Base-by-base conservation (phyloP, 2,888 invertebrate genomes). In the Mantis religiosa region DNA sequence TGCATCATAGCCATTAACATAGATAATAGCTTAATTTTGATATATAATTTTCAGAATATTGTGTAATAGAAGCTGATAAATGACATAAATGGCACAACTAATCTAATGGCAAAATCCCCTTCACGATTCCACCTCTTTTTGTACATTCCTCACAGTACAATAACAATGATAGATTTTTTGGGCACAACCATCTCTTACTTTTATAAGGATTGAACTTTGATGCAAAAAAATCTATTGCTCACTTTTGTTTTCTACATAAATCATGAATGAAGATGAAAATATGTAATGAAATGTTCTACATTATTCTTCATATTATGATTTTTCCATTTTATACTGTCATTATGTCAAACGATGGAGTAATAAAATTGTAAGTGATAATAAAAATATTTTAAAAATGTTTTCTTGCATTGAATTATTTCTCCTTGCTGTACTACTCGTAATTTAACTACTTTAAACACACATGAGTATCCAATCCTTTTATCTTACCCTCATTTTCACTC, bases 101-200 rank as follows among this genome's bases (percentile, higher is more conserved):
- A 71, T 71, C 54, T 71, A 6, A 71, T 71, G 25, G 20, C 54
- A 71, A 15, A 71, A 71, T 71, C 54, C 15, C 54, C 54, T 20
- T 71, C 54, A 71, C 54, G 54, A 71, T 71, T 71, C 54, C 54
- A 71, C 54, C 0, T 85, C 47, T n/a, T 85, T 27, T 15, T 30
- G 30, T 85, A 85, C 54, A 85, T 71, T 85, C 28, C 85, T 85
- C 54, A 41, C 71, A 84, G 25, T 30, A 30, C 25, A 34, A 84
- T 71, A 28, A 54, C 8, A 47, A 85, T n/a, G 25, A 41, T 87
- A 82, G 87, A 34, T 82, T 87, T 87, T 87, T 82, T 87, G 87
- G 87, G 87, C 87, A 87, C 87, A 87, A 87, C 87, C 87, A 87
- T 25, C 54, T 87, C 82, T 87, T 86, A 81, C 81, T 87, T 87